A percentile compares a stretch with the other conserved stretches of the same genome.
phyloP scores from a whole-genome alignment of 2,888 invertebrate species.

The Sarcophaga subvicina region DNA sequence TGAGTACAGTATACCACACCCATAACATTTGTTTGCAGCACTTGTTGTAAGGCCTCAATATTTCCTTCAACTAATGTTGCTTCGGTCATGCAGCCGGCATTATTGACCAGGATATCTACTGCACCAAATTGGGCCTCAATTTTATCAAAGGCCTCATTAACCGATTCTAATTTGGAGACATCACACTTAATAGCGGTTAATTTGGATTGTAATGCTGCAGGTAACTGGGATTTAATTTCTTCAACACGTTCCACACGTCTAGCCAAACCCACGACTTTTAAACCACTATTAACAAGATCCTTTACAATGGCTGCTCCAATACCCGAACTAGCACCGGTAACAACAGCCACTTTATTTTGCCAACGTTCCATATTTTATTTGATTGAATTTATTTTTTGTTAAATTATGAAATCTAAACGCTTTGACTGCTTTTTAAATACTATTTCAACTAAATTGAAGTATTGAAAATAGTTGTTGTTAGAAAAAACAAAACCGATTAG shows the following conservation, averaged over 20 bases:
- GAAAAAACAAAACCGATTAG: neutral
- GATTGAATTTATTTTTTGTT: neutral
- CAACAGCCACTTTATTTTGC: slow-evolving; percentile 84
- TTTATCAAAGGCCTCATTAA: slow-evolving; percentile 82
- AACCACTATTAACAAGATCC: slow-evolving; percentile 82
- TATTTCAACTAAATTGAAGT: neutral
- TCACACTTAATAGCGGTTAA: slow-evolving; percentile 82
- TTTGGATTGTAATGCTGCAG: slow-evolving; percentile 69
- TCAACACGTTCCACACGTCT: slow-evolving; percentile 75
- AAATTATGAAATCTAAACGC: neutral
- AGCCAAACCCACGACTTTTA: slow-evolving; percentile 83
- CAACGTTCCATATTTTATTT: slow-evolving; percentile 82
- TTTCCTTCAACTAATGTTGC: slow-evolving; percentile 45
- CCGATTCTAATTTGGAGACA: slow-evolving; percentile 82
- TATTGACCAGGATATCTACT: slow-evolving; percentile 83
- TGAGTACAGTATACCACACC: slow-evolving; percentile 81
- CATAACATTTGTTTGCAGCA: slow-evolving; percentile 77
- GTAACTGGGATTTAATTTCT: slow-evolving; percentile 64
- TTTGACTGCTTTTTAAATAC: neutral
- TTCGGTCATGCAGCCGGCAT: slow-evolving; percentile 77
- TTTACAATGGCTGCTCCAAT: slow-evolving; percentile 83
- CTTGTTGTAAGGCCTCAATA: slow-evolving; percentile 76
- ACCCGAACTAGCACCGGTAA: slow-evolving; percentile 85
- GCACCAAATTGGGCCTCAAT: slow-evolving; percentile 82
- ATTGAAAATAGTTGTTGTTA: neutral